phyloP scores from a whole-genome alignment of 2,888 invertebrate species.

The Patella pellucida region DNA sequence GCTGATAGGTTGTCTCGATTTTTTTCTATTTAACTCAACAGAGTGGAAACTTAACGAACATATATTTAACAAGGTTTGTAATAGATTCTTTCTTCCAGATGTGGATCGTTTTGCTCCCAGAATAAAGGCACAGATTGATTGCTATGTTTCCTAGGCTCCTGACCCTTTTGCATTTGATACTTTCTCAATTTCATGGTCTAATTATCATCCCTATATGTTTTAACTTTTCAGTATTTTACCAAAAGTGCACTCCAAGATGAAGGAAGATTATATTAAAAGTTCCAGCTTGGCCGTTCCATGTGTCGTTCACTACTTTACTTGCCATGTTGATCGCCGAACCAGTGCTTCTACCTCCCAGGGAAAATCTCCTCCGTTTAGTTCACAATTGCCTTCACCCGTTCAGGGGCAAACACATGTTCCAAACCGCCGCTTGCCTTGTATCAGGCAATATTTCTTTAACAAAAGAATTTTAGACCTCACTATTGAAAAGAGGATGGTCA shows the following conservation, averaged over 20 bases:
- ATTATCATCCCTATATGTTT: too few relatives aligned
- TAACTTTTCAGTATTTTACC: background rate
- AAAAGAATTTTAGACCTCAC: background rate
- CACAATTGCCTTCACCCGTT: background rate
- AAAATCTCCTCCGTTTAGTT: too few relatives aligned
- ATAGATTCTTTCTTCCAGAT: background rate
- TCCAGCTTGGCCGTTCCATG: background rate
- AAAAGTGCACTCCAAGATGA: background rate
- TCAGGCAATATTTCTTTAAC: background rate
- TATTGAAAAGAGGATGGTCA: too few relatives aligned
- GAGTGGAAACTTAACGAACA: too few relatives aligned
- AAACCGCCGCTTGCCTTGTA: background rate
- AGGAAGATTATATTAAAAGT: background rate
- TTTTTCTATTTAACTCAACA: too few relatives aligned
- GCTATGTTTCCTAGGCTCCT: background rate
- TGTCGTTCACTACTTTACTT: background rate
- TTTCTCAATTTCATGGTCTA: too few relatives aligned
- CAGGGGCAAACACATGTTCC: background rate
- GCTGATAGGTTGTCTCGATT: too few relatives aligned
- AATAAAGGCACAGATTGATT: background rate
- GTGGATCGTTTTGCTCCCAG: background rate
- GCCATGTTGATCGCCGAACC: too few relatives aligned
- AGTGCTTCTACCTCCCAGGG: too few relatives aligned
- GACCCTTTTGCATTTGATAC: background rate
- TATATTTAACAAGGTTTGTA: background rate